Conservation (phyloP, 2,888 invertebrate species). For the Halictus ligatus region DNA sequence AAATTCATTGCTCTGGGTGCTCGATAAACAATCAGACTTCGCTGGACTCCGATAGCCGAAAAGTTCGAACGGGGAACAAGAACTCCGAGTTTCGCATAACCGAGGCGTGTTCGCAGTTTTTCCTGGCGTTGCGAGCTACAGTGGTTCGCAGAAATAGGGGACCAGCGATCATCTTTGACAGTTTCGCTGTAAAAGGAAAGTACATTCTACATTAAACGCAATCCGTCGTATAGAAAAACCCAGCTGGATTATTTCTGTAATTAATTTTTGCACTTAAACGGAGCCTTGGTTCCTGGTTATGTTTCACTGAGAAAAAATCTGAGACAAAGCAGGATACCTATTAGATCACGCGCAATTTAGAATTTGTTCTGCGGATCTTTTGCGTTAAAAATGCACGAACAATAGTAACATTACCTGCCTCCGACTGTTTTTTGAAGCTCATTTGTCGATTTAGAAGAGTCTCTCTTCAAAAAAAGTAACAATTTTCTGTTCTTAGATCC, state of each 20-base stretch:
- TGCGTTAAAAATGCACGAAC: too few relatives aligned
- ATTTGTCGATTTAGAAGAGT: too few relatives aligned
- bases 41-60: neutral
- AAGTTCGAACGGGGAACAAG: neutral
- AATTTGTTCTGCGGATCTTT: too few relatives aligned
- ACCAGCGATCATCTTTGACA: neutral
- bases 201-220: neutral
- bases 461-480: too few relatives aligned
- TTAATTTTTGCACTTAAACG: neutral
- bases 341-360: too few relatives aligned
- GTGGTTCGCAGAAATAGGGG: neutral
- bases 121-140: neutral
- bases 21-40: slow-evolving; percentile 3
- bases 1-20: neutral
- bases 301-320: too few relatives aligned
- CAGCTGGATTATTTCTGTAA: neutral
- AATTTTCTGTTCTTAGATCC: too few relatives aligned
- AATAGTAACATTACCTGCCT: too few relatives aligned
- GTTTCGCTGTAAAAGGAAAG: neutral
- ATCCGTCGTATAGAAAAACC: neutral
- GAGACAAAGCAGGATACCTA: too few relatives aligned
- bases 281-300: too few relatives aligned
- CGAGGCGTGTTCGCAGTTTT: neutral
- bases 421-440: too few relatives aligned
- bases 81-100: neutral